Evolutionary conservation across 1,140 invertebrate species (phyloP).

Genomic region (Nephotettix cincticeps): DNA sequence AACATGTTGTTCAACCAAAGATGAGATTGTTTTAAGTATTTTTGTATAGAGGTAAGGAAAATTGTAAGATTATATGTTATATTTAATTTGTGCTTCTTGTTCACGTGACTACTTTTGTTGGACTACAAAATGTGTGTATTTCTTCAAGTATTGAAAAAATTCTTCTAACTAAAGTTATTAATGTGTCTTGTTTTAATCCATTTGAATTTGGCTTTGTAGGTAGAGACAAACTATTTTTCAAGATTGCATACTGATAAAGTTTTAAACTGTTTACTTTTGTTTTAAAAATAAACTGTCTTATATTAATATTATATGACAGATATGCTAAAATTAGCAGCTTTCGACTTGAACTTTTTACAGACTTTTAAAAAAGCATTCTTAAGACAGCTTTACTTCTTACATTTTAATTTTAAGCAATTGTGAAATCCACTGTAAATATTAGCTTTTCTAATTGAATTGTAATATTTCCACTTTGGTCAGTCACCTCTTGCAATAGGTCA

Average conservation of each 20-base stretch:
- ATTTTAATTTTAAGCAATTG: not conserved
- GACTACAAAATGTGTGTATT: no score
- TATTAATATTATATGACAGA: no score
- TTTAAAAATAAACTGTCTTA: no score
- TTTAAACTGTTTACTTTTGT: not conserved
- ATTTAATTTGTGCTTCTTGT: not conserved
- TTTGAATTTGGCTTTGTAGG: not conserved
- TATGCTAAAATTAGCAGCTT: not conserved
- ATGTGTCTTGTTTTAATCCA: not conserved
- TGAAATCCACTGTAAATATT: not conserved
- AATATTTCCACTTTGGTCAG: no score
- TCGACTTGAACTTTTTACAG: not conserved
- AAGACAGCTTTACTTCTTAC: not conserved
- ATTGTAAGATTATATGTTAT: not conserved
- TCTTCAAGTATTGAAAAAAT: no score
- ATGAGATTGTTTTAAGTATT: constrained; percentile 4
- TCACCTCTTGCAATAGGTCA: no score
- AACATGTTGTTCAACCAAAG: not conserved
- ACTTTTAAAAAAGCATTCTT: not conserved
- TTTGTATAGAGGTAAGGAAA: not conserved
- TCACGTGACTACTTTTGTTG: not conserved
- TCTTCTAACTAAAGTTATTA: not conserved
- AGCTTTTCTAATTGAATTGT: not conserved
- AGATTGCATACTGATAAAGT: not conserved
- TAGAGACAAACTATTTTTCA: not conserved